A percentile compares a stretch with the other conserved stretches of the same genome.
Evolutionary conservation across 1,140 invertebrate species (phyloP).

Genomic region (Drosophila bipectinata): DNA sequence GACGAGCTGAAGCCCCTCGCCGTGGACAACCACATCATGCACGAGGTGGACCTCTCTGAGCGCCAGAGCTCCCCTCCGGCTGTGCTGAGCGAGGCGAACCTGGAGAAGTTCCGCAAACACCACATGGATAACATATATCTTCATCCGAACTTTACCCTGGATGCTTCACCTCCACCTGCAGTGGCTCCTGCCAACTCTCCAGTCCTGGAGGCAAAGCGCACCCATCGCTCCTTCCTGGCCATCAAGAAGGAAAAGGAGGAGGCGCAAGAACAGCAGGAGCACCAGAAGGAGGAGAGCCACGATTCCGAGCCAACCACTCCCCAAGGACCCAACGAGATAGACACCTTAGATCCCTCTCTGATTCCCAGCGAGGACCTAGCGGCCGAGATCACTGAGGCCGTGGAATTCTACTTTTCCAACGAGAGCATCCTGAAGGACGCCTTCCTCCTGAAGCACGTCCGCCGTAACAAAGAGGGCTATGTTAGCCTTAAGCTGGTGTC

Average conservation of each 20-base stretch:
- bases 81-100: slow-evolving; percentile 73
- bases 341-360: slow-evolving; percentile 61
- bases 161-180: slow-evolving; percentile 66
- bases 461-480: slow-evolving; percentile 96
- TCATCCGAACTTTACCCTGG: slow-evolving; percentile 75
- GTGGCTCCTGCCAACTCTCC: slow-evolving; percentile 66
- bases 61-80: slow-evolving; percentile 39
- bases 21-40: slow-evolving; percentile 78
- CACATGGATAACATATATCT: slow-evolving; percentile 80
- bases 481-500: slow-evolving; percentile 97
- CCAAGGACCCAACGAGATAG: slow-evolving; percentile 65
- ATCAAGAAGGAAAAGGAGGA: slow-evolving; percentile 62
- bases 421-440: slow-evolving; percentile 97
- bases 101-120: slow-evolving; percentile 75
- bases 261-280: slow-evolving; percentile 23
- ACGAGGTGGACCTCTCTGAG: slow-evolving; percentile 48
- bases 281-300: not conserved
- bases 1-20: slow-evolving; percentile 81
- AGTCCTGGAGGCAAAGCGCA: slow-evolving; percentile 55
- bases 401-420: slow-evolving; percentile 97
- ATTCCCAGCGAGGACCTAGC: slow-evolving; percentile 89
- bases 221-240: slow-evolving; percentile 73
- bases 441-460: slow-evolving; percentile 96
- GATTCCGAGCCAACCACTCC: slow-evolving; percentile 7
- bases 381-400: slow-evolving; percentile 91